Conservation (phyloP, 2,113 vertebrate genomes). For the Lasiurus borealis region DNA sequence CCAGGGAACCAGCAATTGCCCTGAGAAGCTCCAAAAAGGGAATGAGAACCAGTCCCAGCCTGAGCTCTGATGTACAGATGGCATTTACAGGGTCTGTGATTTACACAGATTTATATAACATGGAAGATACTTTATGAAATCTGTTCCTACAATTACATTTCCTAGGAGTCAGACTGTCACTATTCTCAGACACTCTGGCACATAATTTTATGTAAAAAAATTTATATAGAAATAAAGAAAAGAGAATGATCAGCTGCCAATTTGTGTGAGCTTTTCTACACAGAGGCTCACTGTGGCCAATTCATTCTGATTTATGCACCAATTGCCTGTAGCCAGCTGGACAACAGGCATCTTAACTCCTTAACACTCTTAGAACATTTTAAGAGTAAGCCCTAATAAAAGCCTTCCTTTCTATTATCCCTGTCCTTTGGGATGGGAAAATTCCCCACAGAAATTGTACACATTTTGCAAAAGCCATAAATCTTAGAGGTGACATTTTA, state of each 20-base stretch:
- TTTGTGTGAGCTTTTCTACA: slow-evolving; percentile 71
- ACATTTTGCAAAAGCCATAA: slow-evolving; percentile 82
- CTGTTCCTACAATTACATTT: slow-evolving; percentile 60
- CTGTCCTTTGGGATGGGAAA: slow-evolving; percentile 82
- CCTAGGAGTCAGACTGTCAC: slow-evolving; percentile 57
- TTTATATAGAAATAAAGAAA: slow-evolving; percentile 72
- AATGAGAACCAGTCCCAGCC: background rate
- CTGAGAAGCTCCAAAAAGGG: background rate
- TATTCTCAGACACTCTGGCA: slow-evolving; percentile 55
- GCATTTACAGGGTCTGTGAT: slow-evolving; percentile 52
- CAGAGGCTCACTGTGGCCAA: slow-evolving; percentile 54
- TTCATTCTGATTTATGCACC: slow-evolving; percentile 79
- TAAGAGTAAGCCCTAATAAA: slow-evolving; percentile 87
- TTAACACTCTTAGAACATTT: slow-evolving; percentile 84
- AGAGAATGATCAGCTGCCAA: slow-evolving; percentile 55
- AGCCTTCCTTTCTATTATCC: slow-evolving; percentile 85
- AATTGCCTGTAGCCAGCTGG: slow-evolving; percentile 83
- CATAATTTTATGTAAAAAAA: slow-evolving; percentile 74
- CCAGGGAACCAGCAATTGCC: background rate
- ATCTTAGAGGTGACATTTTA: slow-evolving; percentile 72
- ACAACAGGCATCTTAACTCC: slow-evolving; percentile 75
- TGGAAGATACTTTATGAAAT: slow-evolving; percentile 64
- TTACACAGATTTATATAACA: slow-evolving; percentile 66
- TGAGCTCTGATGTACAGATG: background rate
- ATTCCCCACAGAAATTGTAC: slow-evolving; percentile 85